Base-by-base conservation (phyloP, 2,113 vertebrate genomes). In the Halichoerus grypus region DNA sequence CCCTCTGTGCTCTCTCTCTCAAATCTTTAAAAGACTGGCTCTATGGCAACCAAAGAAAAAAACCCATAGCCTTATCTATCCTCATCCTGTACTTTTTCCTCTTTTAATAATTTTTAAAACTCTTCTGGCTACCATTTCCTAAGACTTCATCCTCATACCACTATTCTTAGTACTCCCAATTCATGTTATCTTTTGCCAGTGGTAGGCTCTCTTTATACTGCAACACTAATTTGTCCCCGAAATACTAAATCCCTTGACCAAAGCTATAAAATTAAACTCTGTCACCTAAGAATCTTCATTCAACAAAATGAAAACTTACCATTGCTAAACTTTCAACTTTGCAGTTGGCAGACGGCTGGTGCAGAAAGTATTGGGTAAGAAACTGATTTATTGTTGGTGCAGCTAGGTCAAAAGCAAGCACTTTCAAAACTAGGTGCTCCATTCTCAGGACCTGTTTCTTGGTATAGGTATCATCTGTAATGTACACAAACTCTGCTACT, bases 401-500 rank as follows among this genome's bases (percentile, higher is more conserved):
- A 0, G 99, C 99, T 96, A 99, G 99, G 97, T 99, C 99, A 98
- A 99, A 99, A 0, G 99, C 99, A 69, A 99, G 99, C 93, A 99
- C 99, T 98, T 99, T 99, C 5, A 99, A 98, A 96, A 99, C 99
- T 95, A 99, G 98, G 94, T 99, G 99, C 98, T 99, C 99, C 99
- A 99, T 99, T 97, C 99, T 99, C 57, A 99, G 98, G 98, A 99
- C 99, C 97, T 99, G 99, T 95, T 99, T 99, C 98, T 99, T 99
- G 7, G 99, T 99, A 88, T 99, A 99, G 74, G 99, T 99, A 97
- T 99, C 99, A 1, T 99, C 99, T 61, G 99, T 99, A 98, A 99
- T 99, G 98, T 99, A 99, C 65, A 99, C 99, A 97, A 99, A 99
- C 96, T 99, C 99, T 0, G 99, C 99, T 96, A 99, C 99, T 99